These are phyloP conservation scores for Apis mellifera DNA, from an alignment of 1,140 invertebrate species.

Conservation along the genomic window Amel_HAv3.1 CM009942.2:4950501-4951000, in stretches of 20 bases:
- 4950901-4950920: not conserved
- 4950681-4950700: slow-evolving; percentile 10
- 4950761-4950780: slow-evolving; percentile 22
- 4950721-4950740: not conserved
- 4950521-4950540: too few species aligned
- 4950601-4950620: too few species aligned
- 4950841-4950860: slow-evolving; percentile 38
- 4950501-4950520: too few species aligned
- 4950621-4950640: not conserved
- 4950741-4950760: not conserved
- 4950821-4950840: slow-evolving; percentile 30
- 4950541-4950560: too few species aligned
- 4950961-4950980: not conserved
- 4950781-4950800: slow-evolving; percentile 38
- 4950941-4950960: not conserved
- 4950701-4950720: slow-evolving; percentile 27
- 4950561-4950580: too few species aligned
- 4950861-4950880: slow-evolving; percentile 21
- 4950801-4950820: slow-evolving; percentile 38
- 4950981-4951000: not conserved
- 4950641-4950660: not conserved
- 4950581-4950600: too few species aligned
- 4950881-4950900: not conserved
- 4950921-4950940: not conserved
- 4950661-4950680: not conserved